Conservation (phyloP, 2,888 invertebrate genomes). For the Drosophila bunnanda region DNA sequence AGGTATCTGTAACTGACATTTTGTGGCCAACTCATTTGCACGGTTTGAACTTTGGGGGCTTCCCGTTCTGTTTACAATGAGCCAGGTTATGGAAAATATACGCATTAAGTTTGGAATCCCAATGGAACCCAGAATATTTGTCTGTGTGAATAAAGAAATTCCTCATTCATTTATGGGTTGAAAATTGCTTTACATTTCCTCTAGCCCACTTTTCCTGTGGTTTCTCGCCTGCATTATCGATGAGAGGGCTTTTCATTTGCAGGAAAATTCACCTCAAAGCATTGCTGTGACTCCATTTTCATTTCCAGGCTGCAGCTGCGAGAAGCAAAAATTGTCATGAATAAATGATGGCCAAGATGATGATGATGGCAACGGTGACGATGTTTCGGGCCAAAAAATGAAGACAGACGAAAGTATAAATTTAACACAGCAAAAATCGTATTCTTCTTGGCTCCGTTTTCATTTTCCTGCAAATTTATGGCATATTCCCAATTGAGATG, state of each 20-base stretch:
- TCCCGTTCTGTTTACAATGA: slow-evolving; percentile 1
- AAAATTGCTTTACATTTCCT: slow-evolving; percentile 38
- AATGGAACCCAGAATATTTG: not conserved
- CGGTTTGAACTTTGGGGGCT: slow-evolving; percentile 43
- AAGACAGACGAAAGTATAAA: slow-evolving; percentile 28
- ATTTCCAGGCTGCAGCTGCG: slow-evolving; percentile 41
- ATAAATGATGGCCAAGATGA: slow-evolving; percentile 59
- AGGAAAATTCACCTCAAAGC: slow-evolving; percentile 39
- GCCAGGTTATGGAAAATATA: slow-evolving; percentile 26
- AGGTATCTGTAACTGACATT: slow-evolving; percentile 59
- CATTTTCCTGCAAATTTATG: slow-evolving; percentile 42
- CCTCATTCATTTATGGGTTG: slow-evolving; percentile 36
- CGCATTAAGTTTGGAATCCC: not conserved
- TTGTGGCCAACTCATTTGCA: slow-evolving; percentile 76
- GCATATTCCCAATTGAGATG: slow-evolving; percentile 45
- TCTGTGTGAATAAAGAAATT: slow-evolving; percentile 17
- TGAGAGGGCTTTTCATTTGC: slow-evolving; percentile 48
- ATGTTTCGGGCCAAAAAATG: slow-evolving; percentile 17
- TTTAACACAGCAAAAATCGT: slow-evolving; percentile 24
- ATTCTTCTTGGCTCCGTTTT: slow-evolving; percentile 24
- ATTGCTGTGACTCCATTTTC: slow-evolving; percentile 45
- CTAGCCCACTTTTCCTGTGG: slow-evolving; percentile 20
- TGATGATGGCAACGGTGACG: slow-evolving; percentile 14
- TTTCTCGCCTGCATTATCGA: slow-evolving; percentile 64
- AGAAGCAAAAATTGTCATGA: slow-evolving; percentile 57